Evolutionary conservation across 2,888 invertebrate genomes (phyloP).

Genomic region (Zhuqinia jingwanae): DNA sequence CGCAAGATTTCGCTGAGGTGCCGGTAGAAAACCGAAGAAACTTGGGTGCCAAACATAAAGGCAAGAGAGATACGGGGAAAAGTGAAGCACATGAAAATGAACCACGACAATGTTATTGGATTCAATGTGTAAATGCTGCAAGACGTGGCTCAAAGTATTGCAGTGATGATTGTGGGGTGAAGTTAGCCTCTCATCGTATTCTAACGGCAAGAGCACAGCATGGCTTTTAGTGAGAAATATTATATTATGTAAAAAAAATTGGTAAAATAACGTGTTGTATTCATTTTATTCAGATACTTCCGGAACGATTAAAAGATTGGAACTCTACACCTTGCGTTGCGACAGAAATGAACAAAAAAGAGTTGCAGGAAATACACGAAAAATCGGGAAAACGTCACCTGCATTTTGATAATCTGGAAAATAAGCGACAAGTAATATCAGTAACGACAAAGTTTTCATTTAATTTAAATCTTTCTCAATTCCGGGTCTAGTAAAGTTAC

Average conservation of each 20-base stretch:
- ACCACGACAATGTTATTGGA: slow-evolving; percentile 92
- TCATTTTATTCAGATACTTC: slow-evolving; percentile 85
- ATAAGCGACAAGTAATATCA: slow-evolving; percentile 85
- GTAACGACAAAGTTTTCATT: slow-evolving; percentile 37
- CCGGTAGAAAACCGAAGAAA: not conserved
- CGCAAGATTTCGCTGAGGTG: slow-evolving; percentile 48
- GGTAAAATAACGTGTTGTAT: not conserved
- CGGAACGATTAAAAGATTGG: slow-evolving; percentile 96
- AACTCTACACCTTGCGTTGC: slow-evolving; percentile 91
- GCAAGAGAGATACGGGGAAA: slow-evolving; percentile 1
- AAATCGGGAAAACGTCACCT: slow-evolving; percentile 87
- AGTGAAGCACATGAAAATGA: slow-evolving; percentile 10
- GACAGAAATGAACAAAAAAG: slow-evolving; percentile 88
- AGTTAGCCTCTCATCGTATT: slow-evolving; percentile 91
- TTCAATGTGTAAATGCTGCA: slow-evolving; percentile 90
- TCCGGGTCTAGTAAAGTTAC: not conserved
- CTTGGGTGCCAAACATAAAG: not conserved
- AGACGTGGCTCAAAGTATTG: slow-evolving; percentile 94
- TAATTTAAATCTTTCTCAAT: not conserved
- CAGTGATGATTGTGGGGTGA: slow-evolving; percentile 93
- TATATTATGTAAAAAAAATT: not conserved
- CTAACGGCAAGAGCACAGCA: slow-evolving; percentile 85
- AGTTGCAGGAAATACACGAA: slow-evolving; percentile 80
- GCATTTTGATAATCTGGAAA: slow-evolving; percentile 89
- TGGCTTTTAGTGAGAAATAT: not conserved